Base-by-base conservation (phyloP, 2,888 invertebrate species). In the Myopa tessellatipennis region DNA sequence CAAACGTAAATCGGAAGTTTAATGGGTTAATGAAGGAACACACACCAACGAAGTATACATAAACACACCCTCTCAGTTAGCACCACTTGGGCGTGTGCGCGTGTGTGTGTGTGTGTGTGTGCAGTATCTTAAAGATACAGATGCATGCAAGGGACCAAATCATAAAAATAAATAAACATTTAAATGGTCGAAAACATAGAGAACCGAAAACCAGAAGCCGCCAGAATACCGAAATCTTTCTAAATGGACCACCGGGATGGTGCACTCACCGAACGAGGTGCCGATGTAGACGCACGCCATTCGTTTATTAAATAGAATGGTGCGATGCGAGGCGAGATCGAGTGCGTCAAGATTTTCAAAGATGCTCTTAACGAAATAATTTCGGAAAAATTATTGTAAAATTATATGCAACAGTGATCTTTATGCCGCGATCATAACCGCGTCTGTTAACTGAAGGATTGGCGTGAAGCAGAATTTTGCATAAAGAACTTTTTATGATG, bases 11-110 rank as follows among this genome's bases (percentile, higher is more conserved):
- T 80, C 81, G 81, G 80, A 80, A 80, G 78, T 81, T 81, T 79
- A 81, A 80, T 80, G 81, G 80, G 80, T 82, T 82, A 82, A 82
- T 82, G 81, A 81, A 68, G 74, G 69, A 75, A 69, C 68, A 36
- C 63, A 74, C 74, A 60, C 65, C 34, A 45, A 45, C 45, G 36
- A 60, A 6, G 40, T 36, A 36, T 34, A 65, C 55, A 65, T 65
- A 65, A 38, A 65, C 36, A 65, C 65, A 65, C 65, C 65, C 65
- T 38, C 65, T 45, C 45, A 45, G 45, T 40, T 63, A 67, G 40
- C 67, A 45, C 50, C 18, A 45, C 40, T 45, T 26, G 18, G 18
- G 18, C 45, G 45, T 45, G 45, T 45, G 38, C 4, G 34, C 1
- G 58, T 10, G 18, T 58, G n/a, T 12, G 16, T 52, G 8, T 52